Base-by-base conservation (phyloP, 2,888 invertebrate genomes). In the Tribolium freemani region DNA sequence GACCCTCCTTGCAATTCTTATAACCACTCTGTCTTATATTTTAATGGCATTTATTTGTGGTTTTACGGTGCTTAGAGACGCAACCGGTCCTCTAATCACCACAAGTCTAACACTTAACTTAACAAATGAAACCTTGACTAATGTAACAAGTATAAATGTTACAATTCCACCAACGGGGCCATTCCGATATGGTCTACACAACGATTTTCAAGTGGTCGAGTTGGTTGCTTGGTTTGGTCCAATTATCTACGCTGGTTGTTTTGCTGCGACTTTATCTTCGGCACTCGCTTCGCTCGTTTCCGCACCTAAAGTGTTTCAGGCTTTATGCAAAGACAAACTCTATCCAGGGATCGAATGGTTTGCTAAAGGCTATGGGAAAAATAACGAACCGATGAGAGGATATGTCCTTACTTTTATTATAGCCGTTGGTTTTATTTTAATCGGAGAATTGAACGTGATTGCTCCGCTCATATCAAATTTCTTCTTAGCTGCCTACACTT, bases 261-360 rank as follows among this genome's bases (percentile, higher is more conserved):
- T 98, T 87, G 98, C 98, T 0, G 98, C 99, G 0, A 97, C 99
- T 0, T 87, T 99, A 10, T 98, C 98, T 0, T 98, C 98, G 0
- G 99, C 99, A 0, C 88, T 99, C 61, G 98, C 98, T 0, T 96
- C 97, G 75, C 89, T 99, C 60, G 98, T 99, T 0, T 96, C 97
- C 0, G 99, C 98, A 0, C 99, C 99, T 0, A 96, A 96, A 89
- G 94, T 95, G 0, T 95, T 96, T 82, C 96, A 96, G 90, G 98
- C 98, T 3, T 89, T 99, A 3, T 97, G 97, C 83, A 95, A 95
- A 84, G 99, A 99, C 86, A 94, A 95, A 84, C 87, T 99, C 63
- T 99, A 98, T 86, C 98, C 98, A 0, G 93, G 94, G 81, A 91
- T 98, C 79, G 91, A 91, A 76, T 94, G 95, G 91, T 98, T 99